A percentile compares a stretch with the other conserved stretches of the same genome.
phyloP scores from a whole-genome alignment of 2,113 vertebrate genomes.

The Vidua chalybeata region DNA sequence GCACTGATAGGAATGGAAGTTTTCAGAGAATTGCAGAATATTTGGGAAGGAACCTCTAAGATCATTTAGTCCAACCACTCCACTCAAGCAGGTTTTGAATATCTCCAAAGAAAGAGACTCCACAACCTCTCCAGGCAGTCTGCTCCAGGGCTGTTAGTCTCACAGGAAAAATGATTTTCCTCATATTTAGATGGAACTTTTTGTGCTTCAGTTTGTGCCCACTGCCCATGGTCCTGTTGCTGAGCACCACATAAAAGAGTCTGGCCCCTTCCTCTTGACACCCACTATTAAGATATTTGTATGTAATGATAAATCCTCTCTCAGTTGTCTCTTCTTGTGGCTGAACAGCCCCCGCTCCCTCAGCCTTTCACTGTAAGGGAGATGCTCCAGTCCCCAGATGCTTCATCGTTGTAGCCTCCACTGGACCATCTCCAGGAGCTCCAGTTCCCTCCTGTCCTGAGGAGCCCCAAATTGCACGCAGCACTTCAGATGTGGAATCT shows the following conservation, averaged over 20 bases:
- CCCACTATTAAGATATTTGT: too few species aligned
- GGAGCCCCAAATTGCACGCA: neutral
- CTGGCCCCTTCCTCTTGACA: neutral
- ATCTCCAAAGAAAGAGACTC: neutral
- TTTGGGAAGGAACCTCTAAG: neutral
- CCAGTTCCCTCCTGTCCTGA: neutral
- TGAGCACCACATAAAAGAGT: neutral
- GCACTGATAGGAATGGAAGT: neutral
- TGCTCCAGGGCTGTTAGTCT: neutral
- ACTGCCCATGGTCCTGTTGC: neutral
- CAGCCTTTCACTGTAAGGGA: neutral
- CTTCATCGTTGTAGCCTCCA: rapidly evolving
- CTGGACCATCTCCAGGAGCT: neutral
- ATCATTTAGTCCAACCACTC: neutral
- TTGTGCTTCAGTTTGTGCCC: rapidly evolving
- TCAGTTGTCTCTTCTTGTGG: neutral
- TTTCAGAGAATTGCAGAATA: neutral
- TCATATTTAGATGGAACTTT: neutral
- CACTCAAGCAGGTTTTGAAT: neutral
- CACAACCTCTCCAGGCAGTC: neutral
- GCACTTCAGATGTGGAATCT: neutral
- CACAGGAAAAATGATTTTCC: neutral
- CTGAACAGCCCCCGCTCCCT: neutral
- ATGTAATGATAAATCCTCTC: neutral
- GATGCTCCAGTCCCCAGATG: neutral